Conservation (phyloP, 2,888 invertebrate genomes). For the Schrankia costaestrigalis region DNA sequence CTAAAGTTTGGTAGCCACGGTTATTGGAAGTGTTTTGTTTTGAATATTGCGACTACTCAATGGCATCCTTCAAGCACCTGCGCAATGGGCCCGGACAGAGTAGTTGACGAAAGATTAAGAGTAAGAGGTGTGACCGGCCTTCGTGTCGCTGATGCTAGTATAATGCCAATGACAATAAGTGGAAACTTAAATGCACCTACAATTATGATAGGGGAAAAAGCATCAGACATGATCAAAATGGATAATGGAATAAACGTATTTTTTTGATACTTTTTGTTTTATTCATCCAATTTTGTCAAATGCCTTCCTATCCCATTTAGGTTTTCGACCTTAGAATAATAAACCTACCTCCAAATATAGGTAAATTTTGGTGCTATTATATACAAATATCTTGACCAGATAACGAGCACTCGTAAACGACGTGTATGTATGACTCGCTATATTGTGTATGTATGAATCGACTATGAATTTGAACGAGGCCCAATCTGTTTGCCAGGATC, state of each 20-base stretch:
- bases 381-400: no score
- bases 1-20: conserved; percentile 39
- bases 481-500: no score
- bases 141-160: conserved; percentile 1
- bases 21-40: conserved; percentile 54
- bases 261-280: no score
- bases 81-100: conserved; percentile 38
- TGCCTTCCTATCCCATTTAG: no score
- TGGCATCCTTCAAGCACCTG: conserved; percentile 44
- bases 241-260: background rate
- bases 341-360: no score
- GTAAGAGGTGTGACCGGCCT: background rate
- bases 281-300: no score
- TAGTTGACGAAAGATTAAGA: conserved; percentile 36
- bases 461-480: no score
- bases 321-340: no score
- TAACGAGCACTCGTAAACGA: no score
- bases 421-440: no score
- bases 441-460: no score
- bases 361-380: no score
- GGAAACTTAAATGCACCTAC: background rate
- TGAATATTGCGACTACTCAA: conserved; percentile 41
- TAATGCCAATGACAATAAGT: background rate
- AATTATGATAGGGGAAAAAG: conserved; percentile 1
- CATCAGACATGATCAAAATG: background rate